Percentiles rank a stretch among this genome's conserved stretches.
phyloP scores from a whole-genome alignment of 2,888 invertebrate genomes.

The Drosophila eohydei region DNA sequence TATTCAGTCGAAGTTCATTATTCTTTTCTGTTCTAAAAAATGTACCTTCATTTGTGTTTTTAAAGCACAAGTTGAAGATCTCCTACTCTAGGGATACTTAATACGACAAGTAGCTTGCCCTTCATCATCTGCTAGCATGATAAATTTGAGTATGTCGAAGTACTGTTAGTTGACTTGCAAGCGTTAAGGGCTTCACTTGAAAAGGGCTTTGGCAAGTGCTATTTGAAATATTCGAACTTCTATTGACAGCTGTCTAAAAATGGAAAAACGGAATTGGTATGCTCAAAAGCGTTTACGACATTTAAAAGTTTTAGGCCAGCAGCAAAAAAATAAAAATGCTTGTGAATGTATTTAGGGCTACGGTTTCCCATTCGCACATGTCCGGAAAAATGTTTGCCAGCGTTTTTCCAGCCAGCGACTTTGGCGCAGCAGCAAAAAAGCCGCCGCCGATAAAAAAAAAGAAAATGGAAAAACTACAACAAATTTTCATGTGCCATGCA shows the following conservation, averaged over 20 bases:
- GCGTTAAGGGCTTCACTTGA: not conserved
- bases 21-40: no score
- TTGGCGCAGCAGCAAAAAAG: conserved; percentile 25
- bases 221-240: conserved; percentile 11
- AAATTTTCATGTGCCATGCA: conserved; percentile 55
- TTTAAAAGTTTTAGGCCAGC: conserved; percentile 41
- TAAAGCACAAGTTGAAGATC: no score
- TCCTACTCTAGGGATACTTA: no score
- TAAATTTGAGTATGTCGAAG: no score
- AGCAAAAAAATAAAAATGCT: conserved; percentile 9
- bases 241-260: conserved; percentile 24
- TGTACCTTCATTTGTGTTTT: no score
- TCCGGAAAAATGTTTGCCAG: conserved; percentile 30
- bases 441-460: conserved; percentile 1
- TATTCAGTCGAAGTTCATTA: no score
- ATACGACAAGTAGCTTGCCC: no score
- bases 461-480: conserved; percentile 47
- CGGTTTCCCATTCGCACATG: conserved; percentile 34
- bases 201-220: not conserved
- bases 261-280: conserved; percentile 30
- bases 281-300: conserved; percentile 55
- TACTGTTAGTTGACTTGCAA: not conserved
- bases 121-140: no score
- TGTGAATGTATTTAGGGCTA: conserved; percentile 34
- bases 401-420: conserved; percentile 26